phyloP scores from a whole-genome alignment of 2,888 invertebrate genomes.

The Tinea pellionella region DNA sequence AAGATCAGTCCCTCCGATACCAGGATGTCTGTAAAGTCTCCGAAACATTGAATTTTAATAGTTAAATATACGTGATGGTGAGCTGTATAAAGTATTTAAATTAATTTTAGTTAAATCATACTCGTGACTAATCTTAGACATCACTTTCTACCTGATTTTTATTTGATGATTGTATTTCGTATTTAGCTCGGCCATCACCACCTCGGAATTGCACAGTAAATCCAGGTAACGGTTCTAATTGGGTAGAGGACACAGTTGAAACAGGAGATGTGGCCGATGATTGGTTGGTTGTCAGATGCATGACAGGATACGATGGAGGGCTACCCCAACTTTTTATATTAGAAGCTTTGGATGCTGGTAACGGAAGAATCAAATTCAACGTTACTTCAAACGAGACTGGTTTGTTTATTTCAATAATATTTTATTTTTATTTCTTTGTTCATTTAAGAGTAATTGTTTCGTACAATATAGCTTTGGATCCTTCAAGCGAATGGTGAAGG shows the following conservation, averaged over 20 bases:
- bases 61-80: no score
- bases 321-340: slow-evolving; percentile 85
- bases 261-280: slow-evolving; percentile 40
- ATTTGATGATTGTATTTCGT: background rate
- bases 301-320: slow-evolving; percentile 90
- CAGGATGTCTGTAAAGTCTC: no score
- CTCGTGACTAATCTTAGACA: no score
- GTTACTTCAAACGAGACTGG: slow-evolving; percentile 72
- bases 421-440: no score
- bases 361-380: slow-evolving; percentile 76
- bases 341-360: slow-evolving; percentile 82
- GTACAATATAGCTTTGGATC: no score
- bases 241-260: slow-evolving; percentile 45
- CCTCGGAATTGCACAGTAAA: slow-evolving; percentile 87
- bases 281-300: slow-evolving; percentile 81
- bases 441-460: no score
- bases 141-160: no score
- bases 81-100: no score
- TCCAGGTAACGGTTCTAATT: slow-evolving; percentile 67
- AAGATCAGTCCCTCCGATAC: no score
- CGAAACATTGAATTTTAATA: no score
- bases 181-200: slow-evolving; percentile 81
- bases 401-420: slow-evolving; percentile 25
- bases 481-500: no score
- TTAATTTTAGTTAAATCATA: no score